A percentile compares a stretch with the other conserved stretches of the same genome.
These are phyloP conservation scores for Pollenia amentaria DNA, from an alignment of 2,888 invertebrate species.

Conservation along the genomic window DNA sequence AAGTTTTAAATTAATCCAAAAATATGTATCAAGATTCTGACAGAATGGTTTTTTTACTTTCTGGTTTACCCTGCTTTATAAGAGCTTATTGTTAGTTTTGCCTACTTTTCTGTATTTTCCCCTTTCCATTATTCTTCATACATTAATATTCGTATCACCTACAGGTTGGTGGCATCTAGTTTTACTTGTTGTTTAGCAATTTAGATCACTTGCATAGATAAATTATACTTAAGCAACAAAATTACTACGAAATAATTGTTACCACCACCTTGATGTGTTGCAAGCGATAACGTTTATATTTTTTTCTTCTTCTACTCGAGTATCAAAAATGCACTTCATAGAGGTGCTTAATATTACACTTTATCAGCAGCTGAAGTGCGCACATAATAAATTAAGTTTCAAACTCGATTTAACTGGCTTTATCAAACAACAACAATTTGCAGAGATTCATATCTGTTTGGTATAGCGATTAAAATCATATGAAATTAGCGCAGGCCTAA, in stretches of 20 bases:
- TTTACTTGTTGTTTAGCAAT: conserved; percentile 57
- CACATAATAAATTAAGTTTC: conserved; percentile 41
- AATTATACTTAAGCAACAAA: conserved; percentile 56
- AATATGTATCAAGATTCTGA: no score
- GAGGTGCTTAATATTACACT: conserved; percentile 67
- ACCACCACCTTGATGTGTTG: conserved; percentile 49
- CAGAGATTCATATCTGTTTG: conserved; percentile 30
- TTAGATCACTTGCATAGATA: conserved; percentile 69
- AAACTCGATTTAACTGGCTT: conserved; percentile 44
- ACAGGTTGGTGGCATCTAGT: conserved; percentile 51
- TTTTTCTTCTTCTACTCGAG: background rate
- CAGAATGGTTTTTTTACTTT: no score
- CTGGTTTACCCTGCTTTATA: background rate
- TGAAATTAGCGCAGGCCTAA: no score
- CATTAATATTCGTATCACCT: background rate
- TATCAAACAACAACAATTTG: conserved; percentile 2
- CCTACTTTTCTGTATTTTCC: background rate
- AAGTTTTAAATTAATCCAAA: background rate
- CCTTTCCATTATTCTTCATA: background rate
- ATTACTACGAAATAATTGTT: conserved; percentile 44
- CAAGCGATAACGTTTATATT: conserved; percentile 21
- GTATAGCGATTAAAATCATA: conserved; percentile 33
- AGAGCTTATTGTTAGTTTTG: background rate
- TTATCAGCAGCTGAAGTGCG: conserved; percentile 52
- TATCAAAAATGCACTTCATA: conserved; percentile 43